Evolutionary conservation across 2,888 invertebrate species (phyloP), one percentile per base, ranked within the genome.

Genomic region (Temnothorax rugatulus): DNA sequence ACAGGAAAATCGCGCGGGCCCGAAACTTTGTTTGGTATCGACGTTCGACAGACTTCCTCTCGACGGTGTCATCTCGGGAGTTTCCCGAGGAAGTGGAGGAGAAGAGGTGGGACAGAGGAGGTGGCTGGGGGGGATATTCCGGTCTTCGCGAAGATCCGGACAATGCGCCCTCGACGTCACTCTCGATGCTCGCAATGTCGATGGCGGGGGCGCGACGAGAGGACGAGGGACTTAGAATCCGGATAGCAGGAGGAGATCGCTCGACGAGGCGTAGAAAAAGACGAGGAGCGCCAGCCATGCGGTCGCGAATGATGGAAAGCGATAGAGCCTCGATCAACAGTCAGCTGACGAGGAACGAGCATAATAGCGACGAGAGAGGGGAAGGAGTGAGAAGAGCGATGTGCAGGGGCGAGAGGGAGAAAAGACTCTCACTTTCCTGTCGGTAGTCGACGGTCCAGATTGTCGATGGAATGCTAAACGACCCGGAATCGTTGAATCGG

Each of bases 111-210:
- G 59, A 71, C 59, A 66, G 61, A 47, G 44, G 57, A 82, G 84
- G 57, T 77, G 68, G 83, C 81, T 81, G 76, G 75, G 84, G 73
- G 84, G 84, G 89, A 87, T 92, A 91, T 91, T 90, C 88, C 85
- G 76, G 76, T 68, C 74, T 84, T 74, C 83, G 87, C 86, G 89
- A 91, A 89, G 88, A 86, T 88, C 91, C 87, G 92, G 90, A 93
- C 93, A 93, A 93, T 93, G 88, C 89, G 86, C 89, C 86, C 93
- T 93, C 91, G 91, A 93, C 92, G 93, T 93, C 93, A 92, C 91
- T 93, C 92, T 93, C 92, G 91, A 93, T 91, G 90, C 91, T 87
- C 90, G 77, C 75, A 81, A 88, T 82, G 86, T 87, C 85, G 84
- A 76, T 54, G 86, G 54, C 66, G 85, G 74, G 41, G 15, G 25